Conservation (phyloP, 2,888 invertebrate genomes). For the Meiosimyza platycephala region DNA sequence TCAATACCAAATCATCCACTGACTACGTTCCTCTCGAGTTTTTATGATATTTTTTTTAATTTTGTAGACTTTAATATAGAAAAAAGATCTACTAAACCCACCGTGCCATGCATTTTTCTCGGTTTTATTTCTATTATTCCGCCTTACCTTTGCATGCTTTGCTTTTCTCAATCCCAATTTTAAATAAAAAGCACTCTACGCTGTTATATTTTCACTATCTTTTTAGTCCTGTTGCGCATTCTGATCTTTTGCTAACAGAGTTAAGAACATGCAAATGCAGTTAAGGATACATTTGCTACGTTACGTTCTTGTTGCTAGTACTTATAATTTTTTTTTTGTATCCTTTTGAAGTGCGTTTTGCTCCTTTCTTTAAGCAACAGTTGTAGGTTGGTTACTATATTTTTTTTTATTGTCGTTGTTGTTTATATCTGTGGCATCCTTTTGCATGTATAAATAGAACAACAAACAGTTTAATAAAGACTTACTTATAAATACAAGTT, state of each 20-base stretch:
- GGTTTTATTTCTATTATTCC: background rate
- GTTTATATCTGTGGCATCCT: conserved; percentile 16
- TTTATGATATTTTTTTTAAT: background rate
- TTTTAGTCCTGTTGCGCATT: background rate
- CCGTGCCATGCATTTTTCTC: background rate
- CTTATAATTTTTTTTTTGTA: background rate
- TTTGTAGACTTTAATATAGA: background rate
- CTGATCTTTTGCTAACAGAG: background rate
- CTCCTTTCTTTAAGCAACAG: too few species aligned
- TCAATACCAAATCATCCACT: too few species aligned
- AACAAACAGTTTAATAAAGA: conserved; percentile 19
- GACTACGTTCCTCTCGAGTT: too few species aligned
- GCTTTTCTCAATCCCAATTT: conserved; percentile 21
- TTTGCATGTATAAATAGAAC: conserved; percentile 27
- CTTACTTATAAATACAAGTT: background rate
- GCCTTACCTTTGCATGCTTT: too few species aligned
- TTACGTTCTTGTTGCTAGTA: background rate
- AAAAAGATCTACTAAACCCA: background rate
- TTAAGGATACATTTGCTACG: background rate
- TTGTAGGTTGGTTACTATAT: background rate
- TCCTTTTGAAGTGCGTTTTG: background rate
- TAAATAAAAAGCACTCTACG: conserved; percentile 25
- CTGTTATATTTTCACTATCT: background rate
- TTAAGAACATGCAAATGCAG: too few species aligned
- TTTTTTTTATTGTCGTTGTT: conserved; percentile 1